Evolutionary conservation across 2,113 vertebrate genomes (phyloP).

Genomic region (Cygnus atratus): DNA sequence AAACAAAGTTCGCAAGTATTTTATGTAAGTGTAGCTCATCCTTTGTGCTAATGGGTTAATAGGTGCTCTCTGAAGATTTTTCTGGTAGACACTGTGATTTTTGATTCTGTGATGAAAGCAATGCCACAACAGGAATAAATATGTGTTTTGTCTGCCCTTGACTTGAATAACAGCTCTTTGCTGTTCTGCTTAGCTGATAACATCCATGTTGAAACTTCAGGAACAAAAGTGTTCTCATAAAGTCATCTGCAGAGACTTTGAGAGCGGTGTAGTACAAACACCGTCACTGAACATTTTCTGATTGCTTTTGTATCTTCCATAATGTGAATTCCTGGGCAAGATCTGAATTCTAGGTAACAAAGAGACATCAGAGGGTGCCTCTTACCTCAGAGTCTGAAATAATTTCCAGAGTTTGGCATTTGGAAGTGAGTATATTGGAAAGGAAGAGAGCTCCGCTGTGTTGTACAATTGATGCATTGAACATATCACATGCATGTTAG

Average conservation of each 20-base stretch:
- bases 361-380: neutral
- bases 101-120: no score
- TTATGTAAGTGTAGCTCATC: accelerated
- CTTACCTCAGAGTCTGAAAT: neutral
- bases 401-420: neutral
- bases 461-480: neutral
- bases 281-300: neutral
- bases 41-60: neutral
- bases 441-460: neutral
- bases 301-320: neutral
- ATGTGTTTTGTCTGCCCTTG: neutral
- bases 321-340: neutral
- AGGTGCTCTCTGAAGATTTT: neutral
- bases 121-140: accelerated
- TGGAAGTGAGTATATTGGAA: neutral
- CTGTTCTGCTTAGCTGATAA: neutral
- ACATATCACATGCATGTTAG: neutral
- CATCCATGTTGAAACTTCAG: neutral
- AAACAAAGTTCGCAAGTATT: neutral
- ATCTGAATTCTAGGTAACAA: neutral
- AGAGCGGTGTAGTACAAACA: accelerated
- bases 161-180: accelerated
- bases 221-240: neutral
- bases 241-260: neutral
- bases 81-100: neutral